Evolutionary conservation across 2,113 vertebrate species (phyloP), one percentile per base, ranked within the genome.

Genomic region (Phalacrocorax aristotelis): DNA sequence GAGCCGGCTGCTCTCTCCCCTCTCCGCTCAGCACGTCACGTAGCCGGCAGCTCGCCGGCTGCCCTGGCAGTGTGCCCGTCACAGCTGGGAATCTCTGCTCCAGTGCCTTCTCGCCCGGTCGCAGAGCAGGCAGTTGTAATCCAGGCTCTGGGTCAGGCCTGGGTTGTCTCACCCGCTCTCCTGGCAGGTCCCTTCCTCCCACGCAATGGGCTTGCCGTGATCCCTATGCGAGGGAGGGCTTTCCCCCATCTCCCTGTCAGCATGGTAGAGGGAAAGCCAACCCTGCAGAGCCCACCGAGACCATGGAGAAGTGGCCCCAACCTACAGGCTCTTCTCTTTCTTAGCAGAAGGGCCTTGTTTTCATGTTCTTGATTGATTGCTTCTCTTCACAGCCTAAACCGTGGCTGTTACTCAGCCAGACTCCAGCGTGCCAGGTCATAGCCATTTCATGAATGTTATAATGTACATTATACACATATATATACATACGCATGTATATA

Each of bases 21-120:
- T 79, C 60, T 82, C 74, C 0, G 13, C 82, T 71, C 5, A 0
- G 26, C 0, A 0, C 40, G 55, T 93, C 89, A 91, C 66, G 18
- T 92, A 80, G 88, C 78, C 20, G 7, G 62, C 92, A 81, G 57
- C 68, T 60, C 0, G 0, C 71, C 5, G 42, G 66, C 94, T 87
- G 89, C 74, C 91, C 95, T 96, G 94, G 94, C 87, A 70, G 36
- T 6, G n/a, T 76, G 91, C 96, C 96, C 7, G 1, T 96, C 87
- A 65, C 91, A 94, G 95, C 94, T 95, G 95, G 93, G 89, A 97
- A 94, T 97, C 95, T 94, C 69, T 96, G 96, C 86, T 94, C 87
- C 79, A 84, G 92, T 91, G 96, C 95, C 93, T 97, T 94, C 89
- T 96, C 2, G 15, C 91, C 83, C 11, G 25, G 94, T 92, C 4